phyloP scores from a whole-genome alignment of 2,888 invertebrate genomes.

The Hymenopus coronatus region DNA sequence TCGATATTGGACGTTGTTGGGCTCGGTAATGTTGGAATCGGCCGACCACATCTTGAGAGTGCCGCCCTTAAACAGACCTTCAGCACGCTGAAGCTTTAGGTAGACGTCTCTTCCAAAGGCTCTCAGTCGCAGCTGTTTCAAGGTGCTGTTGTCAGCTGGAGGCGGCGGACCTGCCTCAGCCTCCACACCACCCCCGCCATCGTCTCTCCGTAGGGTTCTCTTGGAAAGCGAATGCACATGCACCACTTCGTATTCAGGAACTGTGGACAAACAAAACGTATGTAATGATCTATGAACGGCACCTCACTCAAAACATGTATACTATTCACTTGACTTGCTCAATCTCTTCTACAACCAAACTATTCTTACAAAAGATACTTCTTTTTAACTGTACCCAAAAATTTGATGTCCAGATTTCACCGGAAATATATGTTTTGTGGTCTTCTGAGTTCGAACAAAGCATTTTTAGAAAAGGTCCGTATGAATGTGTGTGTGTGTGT shows the following conservation, averaged over 20 bases:
- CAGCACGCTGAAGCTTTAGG: slow-evolving; percentile 70
- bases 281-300: too few relatives aligned
- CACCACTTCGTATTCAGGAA: slow-evolving; percentile 83
- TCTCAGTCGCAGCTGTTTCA: slow-evolving; percentile 62
- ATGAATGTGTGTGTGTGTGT: too few relatives aligned
- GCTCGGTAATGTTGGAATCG: slow-evolving; percentile 71
- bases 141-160: slow-evolving; percentile 37
- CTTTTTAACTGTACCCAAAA: too few relatives aligned
- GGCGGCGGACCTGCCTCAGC: slow-evolving; percentile 42
- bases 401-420: too few relatives aligned
- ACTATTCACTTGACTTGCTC: too few relatives aligned
- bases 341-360: too few relatives aligned
- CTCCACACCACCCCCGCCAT: slow-evolving; percentile 36
- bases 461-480: too few relatives aligned
- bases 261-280: slow-evolving; percentile 44
- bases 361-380: too few relatives aligned
- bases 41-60: slow-evolving; percentile 81
- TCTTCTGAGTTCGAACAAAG: too few relatives aligned
- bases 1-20: slow-evolving; percentile 75
- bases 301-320: too few relatives aligned
- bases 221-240: slow-evolving; percentile 60
- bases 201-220: slow-evolving; percentile 46
- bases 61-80: slow-evolving; percentile 72
- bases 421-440: too few relatives aligned
- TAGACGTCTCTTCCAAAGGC: slow-evolving; percentile 78